Evolutionary conservation across 2,113 vertebrate genomes (phyloP).

Genomic region (Boulengeromyrus knoepffleri): DNA sequence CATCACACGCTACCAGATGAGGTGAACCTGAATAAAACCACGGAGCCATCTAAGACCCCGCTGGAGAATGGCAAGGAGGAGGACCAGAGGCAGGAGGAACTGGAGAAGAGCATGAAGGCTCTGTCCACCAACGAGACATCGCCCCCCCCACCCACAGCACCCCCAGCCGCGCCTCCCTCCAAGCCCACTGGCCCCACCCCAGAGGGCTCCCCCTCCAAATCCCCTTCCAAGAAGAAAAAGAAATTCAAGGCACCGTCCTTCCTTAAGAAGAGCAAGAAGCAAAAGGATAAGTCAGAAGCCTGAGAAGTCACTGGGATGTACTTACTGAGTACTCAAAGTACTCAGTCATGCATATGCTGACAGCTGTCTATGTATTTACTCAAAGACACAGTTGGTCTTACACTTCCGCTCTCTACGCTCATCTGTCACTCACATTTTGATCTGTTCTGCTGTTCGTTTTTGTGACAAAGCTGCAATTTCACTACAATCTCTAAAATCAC

Average conservation of each 20-base stretch:
- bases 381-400: conserved; percentile 16
- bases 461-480: conserved; percentile 22
- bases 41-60: conserved; percentile 34
- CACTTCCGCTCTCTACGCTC: neutral
- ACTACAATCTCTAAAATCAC: neutral
- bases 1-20: neutral
- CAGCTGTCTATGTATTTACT: conserved; percentile 1
- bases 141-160: conserved; percentile 52
- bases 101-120: conserved; percentile 71
- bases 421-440: neutral
- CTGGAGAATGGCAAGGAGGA: conserved; percentile 76
- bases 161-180: conserved; percentile 52
- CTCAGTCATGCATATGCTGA: conserved; percentile 5
- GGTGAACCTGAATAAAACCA: conserved; percentile 52
- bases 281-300: conserved; percentile 88
- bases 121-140: conserved; percentile 66
- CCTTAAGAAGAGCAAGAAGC: conserved; percentile 92
- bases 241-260: conserved; percentile 97
- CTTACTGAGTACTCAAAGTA: neutral
- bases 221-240: conserved; percentile 98
- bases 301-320: conserved; percentile 51
- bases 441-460: conserved; percentile 20
- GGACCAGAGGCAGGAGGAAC: conserved; percentile 62
- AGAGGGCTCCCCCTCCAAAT: conserved; percentile 90
- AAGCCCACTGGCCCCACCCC: conserved; percentile 72